Conservation (phyloP, 2,797 vertebrate genomes). For the Coilia nasus region DNA sequence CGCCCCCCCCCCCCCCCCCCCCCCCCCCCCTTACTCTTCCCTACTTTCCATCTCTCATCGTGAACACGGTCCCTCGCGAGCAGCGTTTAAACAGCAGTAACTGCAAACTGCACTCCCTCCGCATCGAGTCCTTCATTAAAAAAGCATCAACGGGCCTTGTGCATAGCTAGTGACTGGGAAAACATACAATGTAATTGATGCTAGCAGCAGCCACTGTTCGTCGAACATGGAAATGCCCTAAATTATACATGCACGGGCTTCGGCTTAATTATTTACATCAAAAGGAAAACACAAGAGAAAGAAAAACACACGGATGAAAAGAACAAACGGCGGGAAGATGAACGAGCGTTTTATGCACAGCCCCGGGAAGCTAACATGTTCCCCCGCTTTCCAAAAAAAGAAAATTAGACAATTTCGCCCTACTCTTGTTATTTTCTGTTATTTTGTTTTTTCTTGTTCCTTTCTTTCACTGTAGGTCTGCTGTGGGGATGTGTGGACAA, state of each 20-base stretch:
- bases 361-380: not conserved
- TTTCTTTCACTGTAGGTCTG: not conserved
- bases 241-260: conserved; percentile 60
- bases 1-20: not conserved
- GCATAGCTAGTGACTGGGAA: conserved; percentile 32
- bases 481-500: not conserved
- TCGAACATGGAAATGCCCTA: conserved; percentile 48
- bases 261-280: conserved; percentile 61
- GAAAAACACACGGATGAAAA: conserved; percentile 56
- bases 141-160: conserved; percentile 54
- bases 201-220: conserved; percentile 46
- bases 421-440: not conserved
- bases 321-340: conserved; percentile 55
- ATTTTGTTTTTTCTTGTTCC: too few species aligned
- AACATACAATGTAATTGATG: conserved; percentile 51
- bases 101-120: not conserved
- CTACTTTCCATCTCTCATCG: not conserved
- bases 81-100: not conserved
- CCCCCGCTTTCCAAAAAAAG: not conserved
- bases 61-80: not conserved
- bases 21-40: not conserved
- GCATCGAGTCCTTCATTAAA: not conserved
- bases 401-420: not conserved
- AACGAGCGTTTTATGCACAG: conserved; percentile 5
- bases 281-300: conserved; percentile 41